These are phyloP conservation scores for Alouatta palliata DNA, from an alignment of 2,113 vertebrate species.

Conservation along the genomic window DNA sequence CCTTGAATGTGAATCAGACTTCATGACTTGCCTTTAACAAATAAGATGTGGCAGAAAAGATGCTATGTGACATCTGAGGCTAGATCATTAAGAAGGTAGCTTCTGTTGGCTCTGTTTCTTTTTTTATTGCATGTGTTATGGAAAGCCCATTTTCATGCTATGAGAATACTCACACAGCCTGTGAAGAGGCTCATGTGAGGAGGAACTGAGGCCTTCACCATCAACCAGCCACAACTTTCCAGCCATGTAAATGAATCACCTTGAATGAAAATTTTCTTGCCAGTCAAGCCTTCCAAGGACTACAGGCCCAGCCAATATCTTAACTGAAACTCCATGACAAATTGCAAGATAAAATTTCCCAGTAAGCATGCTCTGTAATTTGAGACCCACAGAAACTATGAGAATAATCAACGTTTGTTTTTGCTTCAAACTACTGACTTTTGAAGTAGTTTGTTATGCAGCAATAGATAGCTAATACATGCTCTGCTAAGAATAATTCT, in stretches of 20 bases:
- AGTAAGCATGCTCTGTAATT: neutral
- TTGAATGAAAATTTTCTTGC: neutral
- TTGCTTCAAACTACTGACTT: neutral
- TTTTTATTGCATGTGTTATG: neutral
- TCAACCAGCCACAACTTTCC: neutral
- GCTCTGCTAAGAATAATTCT: neutral
- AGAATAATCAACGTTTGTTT: neutral
- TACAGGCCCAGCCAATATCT: neutral
- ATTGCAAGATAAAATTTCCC: neutral
- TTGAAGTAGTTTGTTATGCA: neutral
- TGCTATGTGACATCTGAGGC: neutral
- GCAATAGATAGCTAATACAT: neutral
- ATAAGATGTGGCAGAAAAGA: neutral
- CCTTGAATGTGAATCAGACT: neutral
- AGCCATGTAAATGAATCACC: neutral
- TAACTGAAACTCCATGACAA: neutral
- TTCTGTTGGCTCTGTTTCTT: neutral
- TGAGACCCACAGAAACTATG: neutral
- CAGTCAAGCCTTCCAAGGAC: neutral
- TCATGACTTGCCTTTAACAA: neutral
- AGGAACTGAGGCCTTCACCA: neutral
- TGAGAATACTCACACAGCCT: neutral
- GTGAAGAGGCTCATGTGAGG: neutral
- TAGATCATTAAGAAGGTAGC: neutral
- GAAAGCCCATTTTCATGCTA: neutral